Evolutionary conservation across 2,797 vertebrate species (phyloP).

Genomic region (Notamacropus eugenii): DNA sequence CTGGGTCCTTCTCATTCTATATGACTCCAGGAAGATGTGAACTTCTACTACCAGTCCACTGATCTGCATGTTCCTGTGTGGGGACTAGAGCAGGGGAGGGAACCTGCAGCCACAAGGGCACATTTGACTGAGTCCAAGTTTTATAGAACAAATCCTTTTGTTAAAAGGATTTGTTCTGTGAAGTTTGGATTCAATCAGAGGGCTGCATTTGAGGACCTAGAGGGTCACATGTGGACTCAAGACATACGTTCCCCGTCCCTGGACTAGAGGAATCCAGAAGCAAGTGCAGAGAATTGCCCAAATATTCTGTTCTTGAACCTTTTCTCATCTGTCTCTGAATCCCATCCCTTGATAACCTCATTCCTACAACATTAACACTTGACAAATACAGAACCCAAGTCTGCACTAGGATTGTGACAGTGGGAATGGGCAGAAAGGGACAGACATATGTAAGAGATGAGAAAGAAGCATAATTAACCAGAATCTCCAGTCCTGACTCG

Average conservation of each 20-base stretch:
- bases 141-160: no score
- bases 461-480: neutral
- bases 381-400: neutral
- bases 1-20: neutral
- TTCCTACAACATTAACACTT: neutral
- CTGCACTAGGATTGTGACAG: neutral
- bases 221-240: no score
- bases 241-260: no score
- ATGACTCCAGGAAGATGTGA: neutral
- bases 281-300: neutral
- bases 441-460: neutral
- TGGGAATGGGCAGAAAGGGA: neutral
- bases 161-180: no score
- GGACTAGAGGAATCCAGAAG: neutral
- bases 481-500: neutral
- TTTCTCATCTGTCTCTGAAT: neutral
- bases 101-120: no score
- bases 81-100: no score
- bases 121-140: no score
- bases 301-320: neutral
- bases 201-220: no score
- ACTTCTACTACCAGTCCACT: neutral
- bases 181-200: no score
- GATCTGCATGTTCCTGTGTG: neutral
- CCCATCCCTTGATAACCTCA: neutral